phyloP scores from a whole-genome alignment of 92 coral and sea anemone genomes.

The Scolanthus callimorphus region DNA sequence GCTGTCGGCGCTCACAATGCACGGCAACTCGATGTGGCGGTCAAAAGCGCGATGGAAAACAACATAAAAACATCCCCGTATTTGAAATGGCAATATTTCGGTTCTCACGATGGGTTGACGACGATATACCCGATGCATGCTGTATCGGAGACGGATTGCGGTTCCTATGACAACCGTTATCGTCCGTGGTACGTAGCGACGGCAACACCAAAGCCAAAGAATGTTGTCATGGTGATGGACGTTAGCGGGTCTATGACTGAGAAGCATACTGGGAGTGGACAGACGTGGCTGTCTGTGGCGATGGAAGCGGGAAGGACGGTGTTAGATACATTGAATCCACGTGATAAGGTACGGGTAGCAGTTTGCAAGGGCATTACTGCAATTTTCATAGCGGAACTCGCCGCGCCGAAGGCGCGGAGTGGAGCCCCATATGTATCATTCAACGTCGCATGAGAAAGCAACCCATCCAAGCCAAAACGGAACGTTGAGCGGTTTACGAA shows the following conservation, averaged over 20 bases:
- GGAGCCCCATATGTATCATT: too few relatives aligned
- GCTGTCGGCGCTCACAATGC: conserved; percentile 27
- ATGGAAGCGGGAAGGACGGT: conserved; percentile 42
- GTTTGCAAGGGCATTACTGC: too few relatives aligned
- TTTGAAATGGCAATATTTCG: conserved; percentile 70
- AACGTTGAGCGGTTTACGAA: too few relatives aligned
- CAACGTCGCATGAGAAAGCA: too few relatives aligned
- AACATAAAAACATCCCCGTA: conserved; percentile 25
- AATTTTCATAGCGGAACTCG: too few relatives aligned
- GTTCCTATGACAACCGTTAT: conserved; percentile 39
- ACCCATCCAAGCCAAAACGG: too few relatives aligned
- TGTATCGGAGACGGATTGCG: conserved; percentile 22
- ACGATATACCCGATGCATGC: conserved; percentile 33
- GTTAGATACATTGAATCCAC: conserved; percentile 50
- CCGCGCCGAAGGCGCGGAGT: too few relatives aligned
- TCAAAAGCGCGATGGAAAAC: conserved; percentile 31
- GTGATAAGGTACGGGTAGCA: conserved; percentile 59
- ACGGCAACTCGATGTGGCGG: conserved; percentile 10
- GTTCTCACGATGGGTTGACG: conserved; percentile 48
- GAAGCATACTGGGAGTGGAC: not conserved
- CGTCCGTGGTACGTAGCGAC: conserved; percentile 64
- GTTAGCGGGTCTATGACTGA: conserved; percentile 51
- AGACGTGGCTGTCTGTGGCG: conserved; percentile 24
- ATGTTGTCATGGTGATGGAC: conserved; percentile 55
- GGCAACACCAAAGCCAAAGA: conserved; percentile 44